Evolutionary conservation across 2,113 vertebrate species (phyloP), one percentile per base, ranked within the genome.

Genomic region (Dicerorhinus sumatrensis): DNA sequence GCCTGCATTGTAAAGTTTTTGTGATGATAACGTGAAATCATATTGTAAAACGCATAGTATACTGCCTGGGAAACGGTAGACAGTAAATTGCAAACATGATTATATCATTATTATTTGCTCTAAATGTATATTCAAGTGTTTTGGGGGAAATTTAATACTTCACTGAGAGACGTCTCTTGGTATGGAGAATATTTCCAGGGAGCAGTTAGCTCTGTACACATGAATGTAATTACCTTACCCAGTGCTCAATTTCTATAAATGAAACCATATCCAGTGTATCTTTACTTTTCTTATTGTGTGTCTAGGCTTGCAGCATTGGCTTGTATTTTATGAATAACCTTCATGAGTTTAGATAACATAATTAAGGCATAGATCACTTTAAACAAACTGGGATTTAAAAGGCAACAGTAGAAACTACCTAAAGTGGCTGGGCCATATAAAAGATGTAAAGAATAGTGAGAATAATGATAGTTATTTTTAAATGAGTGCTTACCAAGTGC

Each of bases 361-460:
- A 89, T 91, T 72, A 97, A 96, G 62, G 60, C 21, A 79, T 8
- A 93, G 17, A 46, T 92, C 54, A 73, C 51, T 92, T 97, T 62
- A 97, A 91, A 72, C 58, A 97, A 95, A 95, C 70, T 36, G 29
- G 46, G n/a, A 85, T 96, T 88, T 75, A 89, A 94, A 70, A 81
- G 25, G 8, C 1, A 42, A 62, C 27, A n/a, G 33, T 2, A 77
- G 33, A n/a, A 31, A 75, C 17, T 63, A 60, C 54, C 13, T 17
- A 62, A 92, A 62, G 48, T 67, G 18, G 6, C 31, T 21, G 17
- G 48, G 16, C 2, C 21, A 6, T 31, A 1, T 46, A 60, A 65
- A 29, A 67, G 42, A 46, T 90, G 29, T 69, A 60, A 81, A 77
- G 75, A 91, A 80, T 36, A n/a, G 23, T 67, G 18, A 83, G n/a